phyloP scores from a whole-genome alignment of 2,888 invertebrate species.

The Hoplodrina ambigua region DNA sequence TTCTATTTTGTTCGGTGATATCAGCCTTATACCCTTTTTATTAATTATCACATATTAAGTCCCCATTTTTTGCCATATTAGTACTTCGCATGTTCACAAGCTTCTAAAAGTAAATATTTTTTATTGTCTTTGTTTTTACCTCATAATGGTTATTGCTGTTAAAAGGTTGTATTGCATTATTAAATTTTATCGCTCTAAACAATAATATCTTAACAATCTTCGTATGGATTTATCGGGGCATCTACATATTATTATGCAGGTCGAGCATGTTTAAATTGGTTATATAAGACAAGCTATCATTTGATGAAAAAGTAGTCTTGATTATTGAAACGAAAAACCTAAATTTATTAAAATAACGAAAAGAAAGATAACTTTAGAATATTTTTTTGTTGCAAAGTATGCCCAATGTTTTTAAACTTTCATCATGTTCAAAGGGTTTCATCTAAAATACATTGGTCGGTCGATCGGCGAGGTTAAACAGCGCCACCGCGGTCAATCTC shows the following conservation, averaged over 20 bases:
- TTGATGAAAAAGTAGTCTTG: too few species aligned
- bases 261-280: too few species aligned
- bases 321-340: too few species aligned
- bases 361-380: too few species aligned
- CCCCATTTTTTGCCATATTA: slow-evolving; percentile 6
- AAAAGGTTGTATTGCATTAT: neutral
- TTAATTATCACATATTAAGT: slow-evolving; percentile 5
- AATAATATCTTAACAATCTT: neutral
- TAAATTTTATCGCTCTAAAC: neutral
- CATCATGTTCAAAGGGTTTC: neutral
- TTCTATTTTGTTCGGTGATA: slow-evolving; percentile 1
- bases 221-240: too few species aligned
- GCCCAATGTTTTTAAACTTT: too few species aligned
- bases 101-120: neutral
- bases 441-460: neutral
- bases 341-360: too few species aligned
- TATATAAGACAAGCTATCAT: too few species aligned
- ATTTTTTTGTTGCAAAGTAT: too few species aligned
- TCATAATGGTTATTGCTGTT: neutral
- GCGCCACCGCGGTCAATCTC: neutral
- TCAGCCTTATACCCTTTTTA: slow-evolving; percentile 1
- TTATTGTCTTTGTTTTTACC: neutral
- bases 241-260: too few species aligned
- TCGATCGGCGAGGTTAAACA: neutral
- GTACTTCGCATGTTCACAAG: neutral